Evolutionary conservation across 2,888 invertebrate genomes (phyloP).

Genomic region (Rhagonycha lutea): DNA sequence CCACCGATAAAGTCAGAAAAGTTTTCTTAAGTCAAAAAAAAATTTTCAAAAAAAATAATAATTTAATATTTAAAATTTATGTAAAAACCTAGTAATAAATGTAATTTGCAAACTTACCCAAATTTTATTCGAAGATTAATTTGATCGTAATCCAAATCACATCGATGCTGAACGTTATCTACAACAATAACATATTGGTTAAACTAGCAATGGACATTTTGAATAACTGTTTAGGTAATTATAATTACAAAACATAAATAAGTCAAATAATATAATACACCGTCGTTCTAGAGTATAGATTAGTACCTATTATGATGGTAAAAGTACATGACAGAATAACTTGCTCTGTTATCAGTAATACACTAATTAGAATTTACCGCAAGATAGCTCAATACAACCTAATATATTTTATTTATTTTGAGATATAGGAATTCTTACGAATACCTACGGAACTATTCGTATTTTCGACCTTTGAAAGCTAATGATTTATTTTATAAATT

Average conservation of each 20-base stretch:
- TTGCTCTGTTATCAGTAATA: neutral
- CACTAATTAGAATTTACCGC: neutral
- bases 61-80: too few relatives aligned
- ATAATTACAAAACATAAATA: neutral
- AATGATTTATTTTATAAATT: neutral
- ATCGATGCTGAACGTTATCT: neutral
- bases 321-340: neutral
- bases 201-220: neutral
- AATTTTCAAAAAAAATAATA: too few relatives aligned
- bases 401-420: neutral
- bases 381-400: neutral
- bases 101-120: neutral
- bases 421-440: neutral
- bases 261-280: neutral
- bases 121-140: neutral
- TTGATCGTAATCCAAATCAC: neutral
- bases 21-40: too few relatives aligned
- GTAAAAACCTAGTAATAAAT: too few relatives aligned
- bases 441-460: neutral
- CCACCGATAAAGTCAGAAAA: neutral
- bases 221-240: neutral
- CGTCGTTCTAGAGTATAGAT: neutral
- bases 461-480: neutral
- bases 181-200: neutral
- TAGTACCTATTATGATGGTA: neutral